phyloP scores from a whole-genome alignment of 2,113 vertebrate species.

The Periophthalmodon schlosseri region DNA sequence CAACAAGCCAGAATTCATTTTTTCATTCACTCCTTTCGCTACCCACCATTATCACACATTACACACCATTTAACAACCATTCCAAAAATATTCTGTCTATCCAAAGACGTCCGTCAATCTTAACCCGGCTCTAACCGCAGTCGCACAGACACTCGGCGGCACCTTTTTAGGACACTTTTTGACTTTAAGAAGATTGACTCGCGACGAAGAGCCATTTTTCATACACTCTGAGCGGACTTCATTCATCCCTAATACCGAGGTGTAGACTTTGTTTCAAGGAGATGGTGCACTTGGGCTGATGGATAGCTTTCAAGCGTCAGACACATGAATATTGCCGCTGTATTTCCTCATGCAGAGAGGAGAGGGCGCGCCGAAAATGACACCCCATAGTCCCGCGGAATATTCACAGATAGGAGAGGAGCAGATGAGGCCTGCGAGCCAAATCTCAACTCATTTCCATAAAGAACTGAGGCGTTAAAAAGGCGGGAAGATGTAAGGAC shows the following conservation, averaged over 20 bases:
- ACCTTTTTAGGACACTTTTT: not conserved
- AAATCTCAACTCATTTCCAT: not conserved
- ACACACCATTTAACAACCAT: not conserved
- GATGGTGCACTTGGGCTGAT: constrained; percentile 39
- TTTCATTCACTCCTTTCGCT: not conserved
- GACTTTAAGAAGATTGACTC: constrained; percentile 11
- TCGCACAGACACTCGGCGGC: not conserved
- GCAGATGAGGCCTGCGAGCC: not conserved
- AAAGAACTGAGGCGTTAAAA: not conserved
- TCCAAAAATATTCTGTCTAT: not conserved
- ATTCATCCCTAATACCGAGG: constrained; percentile 15
- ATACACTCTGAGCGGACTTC: not conserved
- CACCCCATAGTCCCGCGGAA: constrained; percentile 1
- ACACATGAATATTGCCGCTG: constrained; percentile 36
- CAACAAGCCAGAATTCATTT: not conserved
- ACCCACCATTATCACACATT: not conserved
- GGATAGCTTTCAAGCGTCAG: constrained; percentile 23
- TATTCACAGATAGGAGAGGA: not conserved
- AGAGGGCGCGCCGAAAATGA: constrained; percentile 8
- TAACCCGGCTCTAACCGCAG: not conserved
- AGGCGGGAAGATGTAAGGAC: not conserved
- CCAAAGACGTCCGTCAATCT: not conserved
- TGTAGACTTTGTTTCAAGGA: constrained; percentile 47
- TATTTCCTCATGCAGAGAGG: constrained; percentile 47
- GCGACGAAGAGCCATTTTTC: not conserved